Evolutionary conservation across 1,140 invertebrate species (phyloP).

Genomic region (Drosophila eugracilis): DNA sequence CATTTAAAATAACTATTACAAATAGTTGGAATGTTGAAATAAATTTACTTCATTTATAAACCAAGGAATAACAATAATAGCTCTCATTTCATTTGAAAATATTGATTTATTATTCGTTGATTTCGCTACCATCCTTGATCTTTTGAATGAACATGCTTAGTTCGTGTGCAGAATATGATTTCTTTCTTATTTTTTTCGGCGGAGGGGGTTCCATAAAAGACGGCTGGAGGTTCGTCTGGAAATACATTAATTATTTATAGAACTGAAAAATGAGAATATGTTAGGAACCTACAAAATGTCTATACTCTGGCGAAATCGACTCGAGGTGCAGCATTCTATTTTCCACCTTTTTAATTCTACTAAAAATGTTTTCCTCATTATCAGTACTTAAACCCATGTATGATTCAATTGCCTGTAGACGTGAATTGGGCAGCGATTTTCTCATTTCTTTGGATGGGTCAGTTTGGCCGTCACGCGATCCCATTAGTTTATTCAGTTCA

Average conservation of each 20-base stretch:
- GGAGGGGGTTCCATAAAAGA: constrained; percentile 1
- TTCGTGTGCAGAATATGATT: constrained; percentile 37
- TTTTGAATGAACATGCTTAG: constrained; percentile 19
- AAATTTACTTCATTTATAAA: constrained; percentile 56
- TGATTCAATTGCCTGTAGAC: constrained; percentile 52
- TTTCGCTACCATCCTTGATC: constrained; percentile 14
- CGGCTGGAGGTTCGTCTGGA: constrained; percentile 32
- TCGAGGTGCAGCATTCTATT: constrained; percentile 88
- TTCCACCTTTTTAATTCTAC: constrained; percentile 88
- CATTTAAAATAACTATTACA: constrained; percentile 69
- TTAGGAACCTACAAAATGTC: constrained; percentile 86
- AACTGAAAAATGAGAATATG: background rate
- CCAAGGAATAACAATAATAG: constrained; percentile 8
- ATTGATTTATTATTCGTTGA: background rate
- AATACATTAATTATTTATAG: constrained; percentile 16
- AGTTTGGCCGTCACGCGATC: constrained; percentile 86
- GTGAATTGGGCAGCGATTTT: constrained; percentile 25
- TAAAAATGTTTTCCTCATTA: constrained; percentile 87
- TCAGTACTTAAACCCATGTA: constrained; percentile 68
- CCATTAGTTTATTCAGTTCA: constrained; percentile 72
- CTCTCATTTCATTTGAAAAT: constrained; percentile 17
- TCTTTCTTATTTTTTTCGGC: constrained; percentile 26
- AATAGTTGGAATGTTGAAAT: constrained; percentile 70
- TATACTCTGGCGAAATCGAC: constrained; percentile 90
- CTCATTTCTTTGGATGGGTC: constrained; percentile 5